Evolutionary conservation across 2,113 vertebrate genomes (phyloP).

Genomic region (Podilymbus podiceps): DNA sequence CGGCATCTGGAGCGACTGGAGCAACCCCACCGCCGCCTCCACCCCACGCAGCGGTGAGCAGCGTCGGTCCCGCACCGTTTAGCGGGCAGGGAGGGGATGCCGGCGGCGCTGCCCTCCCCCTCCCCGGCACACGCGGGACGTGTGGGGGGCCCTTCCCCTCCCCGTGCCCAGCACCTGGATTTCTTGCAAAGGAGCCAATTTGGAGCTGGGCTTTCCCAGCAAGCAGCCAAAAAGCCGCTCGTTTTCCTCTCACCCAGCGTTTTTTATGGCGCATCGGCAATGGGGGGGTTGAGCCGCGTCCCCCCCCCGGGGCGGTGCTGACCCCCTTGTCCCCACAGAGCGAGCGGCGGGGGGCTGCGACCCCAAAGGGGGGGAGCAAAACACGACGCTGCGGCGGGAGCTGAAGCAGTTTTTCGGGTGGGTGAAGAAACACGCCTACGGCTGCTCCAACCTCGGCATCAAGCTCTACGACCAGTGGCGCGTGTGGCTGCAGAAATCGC

Average conservation of each 20-base stretch:
- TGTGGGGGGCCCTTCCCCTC: not conserved
- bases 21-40: slow-evolving; percentile 93
- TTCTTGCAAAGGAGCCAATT: slow-evolving; percentile 66
- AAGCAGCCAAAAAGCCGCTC: not conserved
- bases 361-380: slow-evolving; percentile 90
- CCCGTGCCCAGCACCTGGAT: slow-evolving; percentile 65
- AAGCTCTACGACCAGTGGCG: slow-evolving; percentile 98
- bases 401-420: slow-evolving; percentile 98
- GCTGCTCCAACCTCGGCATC: slow-evolving; percentile 96
- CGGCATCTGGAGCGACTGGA: slow-evolving; percentile 98
- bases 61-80: rapidly evolving
- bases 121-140: not conserved
- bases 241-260: not conserved
- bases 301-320: rapidly evolving
- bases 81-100: not conserved
- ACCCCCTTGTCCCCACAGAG: slow-evolving; percentile 54
- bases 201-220: slow-evolving; percentile 41
- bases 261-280: rapidly evolving
- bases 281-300: rapidly evolving
- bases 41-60: slow-evolving; percentile 91
- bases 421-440: slow-evolving; percentile 94
- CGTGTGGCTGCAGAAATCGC: slow-evolving; percentile 96
- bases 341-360: slow-evolving; percentile 86
- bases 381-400: slow-evolving; percentile 91
- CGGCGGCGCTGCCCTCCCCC: not conserved